Evolutionary conservation across 2,797 vertebrate species (phyloP).

Genomic region (Odontamblyopus lacepedii): DNA sequence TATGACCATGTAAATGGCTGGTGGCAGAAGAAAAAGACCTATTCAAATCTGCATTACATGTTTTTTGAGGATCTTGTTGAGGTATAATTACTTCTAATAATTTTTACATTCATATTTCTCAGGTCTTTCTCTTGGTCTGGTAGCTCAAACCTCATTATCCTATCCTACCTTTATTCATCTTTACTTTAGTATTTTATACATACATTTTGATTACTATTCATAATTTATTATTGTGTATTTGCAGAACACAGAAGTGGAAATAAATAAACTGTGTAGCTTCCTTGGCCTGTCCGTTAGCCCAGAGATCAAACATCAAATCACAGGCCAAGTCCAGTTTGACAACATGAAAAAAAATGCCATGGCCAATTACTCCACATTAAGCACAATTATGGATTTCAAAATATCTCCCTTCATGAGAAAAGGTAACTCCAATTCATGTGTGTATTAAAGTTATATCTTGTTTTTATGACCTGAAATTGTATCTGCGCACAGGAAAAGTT

Average conservation of each 20-base stretch:
- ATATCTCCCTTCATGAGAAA: conserved; percentile 87
- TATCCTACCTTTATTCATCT: not conserved
- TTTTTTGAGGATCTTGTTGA: conserved; percentile 56
- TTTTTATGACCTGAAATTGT: not conserved
- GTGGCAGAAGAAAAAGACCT: conserved; percentile 80
- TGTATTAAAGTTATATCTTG: not conserved
- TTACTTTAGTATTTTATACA: not conserved
- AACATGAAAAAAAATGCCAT: conserved; percentile 77
- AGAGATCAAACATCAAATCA: conserved; percentile 64
- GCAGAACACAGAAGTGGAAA: conserved; percentile 50
- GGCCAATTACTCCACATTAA: conserved; percentile 50
- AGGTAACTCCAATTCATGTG: conserved; percentile 65
- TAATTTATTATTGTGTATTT: not conserved
- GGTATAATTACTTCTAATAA: conserved; percentile 25
- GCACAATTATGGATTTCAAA: conserved; percentile 70
- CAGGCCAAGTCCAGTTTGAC: conserved; percentile 74
- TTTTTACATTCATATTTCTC: too few species aligned
- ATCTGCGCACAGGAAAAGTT: conserved; percentile 62
- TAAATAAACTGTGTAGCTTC: conserved; percentile 56
- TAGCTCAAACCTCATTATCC: not conserved
- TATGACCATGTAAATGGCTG: conserved; percentile 78
- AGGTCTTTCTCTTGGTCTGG: not conserved
- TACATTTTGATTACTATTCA: not conserved
- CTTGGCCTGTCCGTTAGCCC: conserved; percentile 56
- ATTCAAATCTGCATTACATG: conserved; percentile 58